Conservation (phyloP, 2,888 invertebrate species). For the Carpatolechia fugitivella region DNA sequence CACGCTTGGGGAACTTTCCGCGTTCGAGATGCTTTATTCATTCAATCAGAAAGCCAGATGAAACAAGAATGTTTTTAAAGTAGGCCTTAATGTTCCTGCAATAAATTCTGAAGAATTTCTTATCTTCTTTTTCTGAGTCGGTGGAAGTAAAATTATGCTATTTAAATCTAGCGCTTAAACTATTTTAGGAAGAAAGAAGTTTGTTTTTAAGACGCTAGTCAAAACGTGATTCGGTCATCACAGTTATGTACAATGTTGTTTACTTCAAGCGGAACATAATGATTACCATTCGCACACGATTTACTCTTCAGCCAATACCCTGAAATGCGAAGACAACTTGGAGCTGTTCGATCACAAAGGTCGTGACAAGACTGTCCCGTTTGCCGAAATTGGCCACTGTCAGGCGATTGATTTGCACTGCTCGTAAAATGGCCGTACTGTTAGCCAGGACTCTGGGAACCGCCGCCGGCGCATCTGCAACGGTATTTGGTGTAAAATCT, state of each 20-base stretch:
- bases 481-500: not conserved
- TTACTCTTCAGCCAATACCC: no score
- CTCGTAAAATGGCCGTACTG: not conserved
- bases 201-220: no score
- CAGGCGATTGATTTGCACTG: not conserved
- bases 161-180: no score
- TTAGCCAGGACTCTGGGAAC: not conserved
- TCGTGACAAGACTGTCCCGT: constrained; percentile 3
- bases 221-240: no score
- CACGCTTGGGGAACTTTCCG: not conserved
- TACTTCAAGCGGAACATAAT: no score
- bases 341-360: not conserved
- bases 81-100: not conserved
- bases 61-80: not conserved
- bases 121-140: no score
- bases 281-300: no score
- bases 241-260: no score
- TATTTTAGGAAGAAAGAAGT: no score
- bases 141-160: no score
- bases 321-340: no score
- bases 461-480: not conserved
- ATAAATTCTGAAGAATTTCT: no score
- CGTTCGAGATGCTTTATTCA: not conserved
- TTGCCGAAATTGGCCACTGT: constrained; percentile 4
- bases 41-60: not conserved